Evolutionary conservation across 2,888 invertebrate species (phyloP).

Genomic region (Aproaerema taeniolella): DNA sequence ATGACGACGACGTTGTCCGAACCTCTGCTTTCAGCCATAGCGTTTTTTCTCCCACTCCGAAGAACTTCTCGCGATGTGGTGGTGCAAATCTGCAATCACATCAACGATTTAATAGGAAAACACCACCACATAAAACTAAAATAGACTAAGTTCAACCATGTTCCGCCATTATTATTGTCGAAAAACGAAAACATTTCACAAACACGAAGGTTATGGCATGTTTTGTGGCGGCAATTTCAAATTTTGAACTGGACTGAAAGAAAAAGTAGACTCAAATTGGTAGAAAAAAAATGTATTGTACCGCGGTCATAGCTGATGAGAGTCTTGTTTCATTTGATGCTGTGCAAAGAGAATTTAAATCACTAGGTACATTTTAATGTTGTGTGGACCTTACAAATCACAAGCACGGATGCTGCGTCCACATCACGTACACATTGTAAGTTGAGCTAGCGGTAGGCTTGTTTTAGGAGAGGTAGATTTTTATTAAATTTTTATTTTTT

Average conservation of each 20-base stretch:
- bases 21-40: slow-evolving; percentile 63
- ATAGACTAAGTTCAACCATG: slow-evolving; percentile 33
- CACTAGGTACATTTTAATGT: too few species aligned
- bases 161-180: slow-evolving; percentile 51
- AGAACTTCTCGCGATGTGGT: slow-evolving; percentile 34
- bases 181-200: slow-evolving; percentile 28
- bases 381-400: too few species aligned
- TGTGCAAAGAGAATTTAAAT: too few species aligned
- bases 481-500: too few species aligned
- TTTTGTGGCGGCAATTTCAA: slow-evolving; percentile 57
- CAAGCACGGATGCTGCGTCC: too few species aligned
- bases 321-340: too few species aligned
- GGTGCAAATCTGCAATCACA: slow-evolving; percentile 37
- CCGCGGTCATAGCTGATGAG: too few species aligned
- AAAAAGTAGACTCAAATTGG: too few species aligned
- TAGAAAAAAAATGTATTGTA: too few species aligned
- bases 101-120: slow-evolving; percentile 24
- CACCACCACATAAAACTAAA: slow-evolving; percentile 26
- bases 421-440: too few species aligned
- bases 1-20: slow-evolving; percentile 83
- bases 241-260: slow-evolving; percentile 21
- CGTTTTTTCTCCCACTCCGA: slow-evolving; percentile 46
- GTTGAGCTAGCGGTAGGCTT: too few species aligned
- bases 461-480: too few species aligned
- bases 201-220: slow-evolving; percentile 35